Evolutionary conservation across 2,113 vertebrate genomes (phyloP).

Genomic region (Cyphomyrus plagiostoma): DNA sequence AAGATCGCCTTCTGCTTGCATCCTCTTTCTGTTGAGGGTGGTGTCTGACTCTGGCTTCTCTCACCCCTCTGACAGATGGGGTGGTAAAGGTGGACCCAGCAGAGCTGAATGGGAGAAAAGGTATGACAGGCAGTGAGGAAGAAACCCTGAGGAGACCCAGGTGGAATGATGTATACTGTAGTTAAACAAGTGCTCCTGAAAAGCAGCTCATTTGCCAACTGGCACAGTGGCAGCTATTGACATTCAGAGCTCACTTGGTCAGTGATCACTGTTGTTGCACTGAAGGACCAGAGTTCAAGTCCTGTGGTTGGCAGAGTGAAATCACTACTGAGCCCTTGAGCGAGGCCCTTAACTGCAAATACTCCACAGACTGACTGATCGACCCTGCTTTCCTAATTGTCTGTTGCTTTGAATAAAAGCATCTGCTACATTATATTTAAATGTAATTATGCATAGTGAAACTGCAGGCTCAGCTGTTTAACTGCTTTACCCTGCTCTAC

Average conservation of each 20-base stretch:
- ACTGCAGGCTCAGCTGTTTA: background rate
- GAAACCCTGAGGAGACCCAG: background rate
- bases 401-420: background rate
- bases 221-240: background rate
- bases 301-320: background rate
- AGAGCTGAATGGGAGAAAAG: constrained; percentile 73
- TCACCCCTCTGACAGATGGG: constrained; percentile 62
- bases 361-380: background rate
- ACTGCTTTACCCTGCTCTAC: background rate
- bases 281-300: background rate
- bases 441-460: background rate
- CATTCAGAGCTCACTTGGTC: background rate
- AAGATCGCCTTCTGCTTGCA: background rate
- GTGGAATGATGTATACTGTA: background rate
- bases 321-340: background rate
- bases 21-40: background rate
- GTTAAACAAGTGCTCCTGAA: background rate
- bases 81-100: constrained; percentile 74
- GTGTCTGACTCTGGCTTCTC: background rate
- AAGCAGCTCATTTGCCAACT: background rate
- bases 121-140: constrained; percentile 47
- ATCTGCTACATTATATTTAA: background rate
- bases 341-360: background rate
- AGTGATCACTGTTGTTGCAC: background rate
- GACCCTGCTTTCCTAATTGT: background rate